Percentiles rank a stretch among this genome's conserved stretches.
Evolutionary conservation across 2,113 vertebrate genomes (phyloP).

Genomic region (Mastomys natalensis): DNA sequence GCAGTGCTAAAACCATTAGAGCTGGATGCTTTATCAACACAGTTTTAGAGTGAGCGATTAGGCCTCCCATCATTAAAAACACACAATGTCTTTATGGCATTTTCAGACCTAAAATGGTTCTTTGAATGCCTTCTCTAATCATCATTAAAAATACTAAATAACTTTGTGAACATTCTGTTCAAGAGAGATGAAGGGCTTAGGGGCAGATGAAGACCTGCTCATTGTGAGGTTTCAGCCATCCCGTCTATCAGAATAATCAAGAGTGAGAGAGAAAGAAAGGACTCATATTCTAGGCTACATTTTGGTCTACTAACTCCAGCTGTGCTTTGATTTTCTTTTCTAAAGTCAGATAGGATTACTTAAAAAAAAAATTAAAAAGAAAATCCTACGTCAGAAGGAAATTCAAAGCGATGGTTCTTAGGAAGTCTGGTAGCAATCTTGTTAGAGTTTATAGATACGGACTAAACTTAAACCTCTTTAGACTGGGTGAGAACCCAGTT

Average conservation of each 20-base stretch:
- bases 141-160: slow-evolving; percentile 52
- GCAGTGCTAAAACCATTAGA: neutral
- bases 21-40: neutral
- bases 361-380: neutral
- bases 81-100: neutral
- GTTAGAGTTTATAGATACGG: neutral
- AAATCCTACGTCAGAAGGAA: neutral
- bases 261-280: neutral
- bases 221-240: slow-evolving; percentile 33
- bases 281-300: slow-evolving; percentile 25
- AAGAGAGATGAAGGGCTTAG: neutral
- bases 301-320: slow-evolving; percentile 21
- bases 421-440: neutral
- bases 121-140: neutral
- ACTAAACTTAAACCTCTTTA: neutral
- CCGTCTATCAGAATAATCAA: neutral
- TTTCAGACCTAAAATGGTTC: neutral
- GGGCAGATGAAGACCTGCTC: neutral
- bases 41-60: neutral
- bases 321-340: slow-evolving; percentile 62
- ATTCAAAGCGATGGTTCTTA: slow-evolving; percentile 6
- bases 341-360: slow-evolving; percentile 30
- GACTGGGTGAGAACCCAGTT: neutral
- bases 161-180: slow-evolving; percentile 24
- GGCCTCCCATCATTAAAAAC: slow-evolving; percentile 15